Evolutionary conservation across 2,797 vertebrate species (phyloP), one percentile per base, ranked within the genome.

Genomic region (Mus minutoides): DNA sequence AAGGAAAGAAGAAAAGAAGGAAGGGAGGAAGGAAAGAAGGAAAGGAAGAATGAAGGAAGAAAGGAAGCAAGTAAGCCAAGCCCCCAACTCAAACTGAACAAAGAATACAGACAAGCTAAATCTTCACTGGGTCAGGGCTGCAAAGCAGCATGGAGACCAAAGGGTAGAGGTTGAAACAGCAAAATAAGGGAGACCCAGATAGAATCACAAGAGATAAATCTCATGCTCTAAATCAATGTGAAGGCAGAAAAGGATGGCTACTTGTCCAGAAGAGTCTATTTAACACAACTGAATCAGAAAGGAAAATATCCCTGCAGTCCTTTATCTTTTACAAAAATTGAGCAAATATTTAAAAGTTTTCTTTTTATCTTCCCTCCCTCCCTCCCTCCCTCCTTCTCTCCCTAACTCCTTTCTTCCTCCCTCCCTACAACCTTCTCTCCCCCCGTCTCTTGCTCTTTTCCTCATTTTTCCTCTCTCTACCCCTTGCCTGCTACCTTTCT

Each of bases 211-310:
- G 31, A 43, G 43, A 78, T 13, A 69, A 58, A 62, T 73, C 34
- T 17, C 49, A 26, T n/a, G 6, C 90, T 90, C n/a, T 64, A 12
- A 8, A 49, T 19, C 40, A 91, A 93, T 76, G 31, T 40, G 31
- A 94, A 96, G 91, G 34, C 19, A 76, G 21, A 62, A 19, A 85
- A 73, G 19, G 83, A 88, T 40, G 11, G 26, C 73, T 9, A 22
- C 58, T 26, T 92, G 82, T 89, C 76, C 37, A 80, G 56, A 93
- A 95, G 93, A 93, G 58, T 94, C 67, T 40, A 88, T 22, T 75
- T 26, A 95, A 92, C 4, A 69, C 82, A 93, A 71, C 2, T 52
- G 12, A 86, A 69, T 89, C 43, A 43, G 26, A 56, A 94, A 71
- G 67, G 24, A 84, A 84, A 71, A 8, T 37, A 90, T 24, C 21